These are phyloP conservation scores for Rhabdomys pumilio DNA, from an alignment of 2,797 vertebrate genomes.

Conservation along the genomic window DNA sequence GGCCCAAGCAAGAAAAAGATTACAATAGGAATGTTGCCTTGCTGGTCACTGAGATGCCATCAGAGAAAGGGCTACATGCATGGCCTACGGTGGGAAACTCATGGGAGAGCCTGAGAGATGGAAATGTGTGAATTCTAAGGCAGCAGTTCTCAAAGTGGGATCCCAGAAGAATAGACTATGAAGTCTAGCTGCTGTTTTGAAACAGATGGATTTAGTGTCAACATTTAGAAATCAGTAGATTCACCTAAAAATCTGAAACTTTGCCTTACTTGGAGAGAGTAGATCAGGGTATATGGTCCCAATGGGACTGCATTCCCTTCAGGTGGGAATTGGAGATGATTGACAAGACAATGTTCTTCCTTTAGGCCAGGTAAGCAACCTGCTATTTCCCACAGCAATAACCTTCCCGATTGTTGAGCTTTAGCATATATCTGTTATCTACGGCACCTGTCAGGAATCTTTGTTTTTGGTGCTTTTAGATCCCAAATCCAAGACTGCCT, in stretches of 20 bases:
- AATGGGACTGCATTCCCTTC: neutral
- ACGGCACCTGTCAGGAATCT: neutral
- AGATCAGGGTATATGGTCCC: neutral
- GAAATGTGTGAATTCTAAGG: neutral
- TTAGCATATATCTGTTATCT: neutral
- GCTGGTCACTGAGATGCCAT: neutral
- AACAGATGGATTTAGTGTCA: neutral
- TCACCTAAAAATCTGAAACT: slow-evolving; percentile 22
- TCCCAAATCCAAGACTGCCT: neutral
- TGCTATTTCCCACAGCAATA: neutral
- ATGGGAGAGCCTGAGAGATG: neutral
- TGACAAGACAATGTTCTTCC: neutral
- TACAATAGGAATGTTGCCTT: neutral
- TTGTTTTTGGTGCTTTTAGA: neutral
- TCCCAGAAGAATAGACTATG: neutral
- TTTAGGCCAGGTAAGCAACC: neutral
- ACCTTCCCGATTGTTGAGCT: neutral
- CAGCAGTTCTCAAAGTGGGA: neutral
- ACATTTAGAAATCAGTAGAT: neutral
- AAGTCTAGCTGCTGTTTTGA: neutral
- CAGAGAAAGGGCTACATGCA: neutral
- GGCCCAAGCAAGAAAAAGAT: neutral
- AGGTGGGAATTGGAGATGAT: neutral
- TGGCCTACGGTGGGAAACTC: neutral
- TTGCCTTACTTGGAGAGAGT: neutral